These are phyloP conservation scores for Nyctibius grandis DNA, from an alignment of 2,797 vertebrate genomes.

Conservation along the genomic window DNA sequence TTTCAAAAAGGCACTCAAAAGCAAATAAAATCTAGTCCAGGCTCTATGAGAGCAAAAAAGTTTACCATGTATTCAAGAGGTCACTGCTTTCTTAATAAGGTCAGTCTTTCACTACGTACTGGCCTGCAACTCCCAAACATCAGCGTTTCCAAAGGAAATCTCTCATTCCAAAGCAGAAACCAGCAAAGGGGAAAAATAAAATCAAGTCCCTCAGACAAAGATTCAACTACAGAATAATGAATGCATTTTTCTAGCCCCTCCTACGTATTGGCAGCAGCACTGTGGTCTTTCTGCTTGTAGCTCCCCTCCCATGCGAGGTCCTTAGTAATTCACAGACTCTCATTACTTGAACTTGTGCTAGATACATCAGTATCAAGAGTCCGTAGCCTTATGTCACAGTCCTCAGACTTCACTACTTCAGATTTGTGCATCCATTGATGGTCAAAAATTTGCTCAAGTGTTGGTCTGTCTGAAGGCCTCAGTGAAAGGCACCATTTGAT, in stretches of 20 bases:
- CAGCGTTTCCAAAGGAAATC: conserved; percentile 79
- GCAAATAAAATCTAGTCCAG: conserved; percentile 87
- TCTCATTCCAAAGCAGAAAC: conserved; percentile 75
- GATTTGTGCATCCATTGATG: conserved; percentile 92
- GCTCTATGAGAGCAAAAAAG: conserved; percentile 92
- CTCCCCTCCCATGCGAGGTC: conserved; percentile 66
- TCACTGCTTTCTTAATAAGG: conserved; percentile 84
- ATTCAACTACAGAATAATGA: conserved; percentile 73
- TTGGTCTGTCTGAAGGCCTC: conserved; percentile 94
- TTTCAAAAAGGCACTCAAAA: conserved; percentile 99
- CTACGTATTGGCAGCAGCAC: conserved; percentile 71
- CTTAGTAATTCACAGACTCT: conserved; percentile 84
- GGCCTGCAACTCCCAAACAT: conserved; percentile 85
- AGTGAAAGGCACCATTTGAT: conserved; percentile 96
- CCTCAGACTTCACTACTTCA: conserved; percentile 78
- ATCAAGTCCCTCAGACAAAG: conserved; percentile 80
- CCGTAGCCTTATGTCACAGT: conserved; percentile 87
- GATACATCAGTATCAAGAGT: conserved; percentile 88
- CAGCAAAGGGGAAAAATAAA: conserved; percentile 83
- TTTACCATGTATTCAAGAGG: conserved; percentile 84
- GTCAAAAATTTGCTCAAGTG: conserved; percentile 94
- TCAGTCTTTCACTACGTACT: conserved; percentile 85
- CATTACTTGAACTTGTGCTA: conserved; percentile 96
- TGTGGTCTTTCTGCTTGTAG: conserved; percentile 67
- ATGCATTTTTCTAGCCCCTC: conserved; percentile 67